Conservation (phyloP, 2,797 vertebrate species). For the Notamacropus eugenii region DNA sequence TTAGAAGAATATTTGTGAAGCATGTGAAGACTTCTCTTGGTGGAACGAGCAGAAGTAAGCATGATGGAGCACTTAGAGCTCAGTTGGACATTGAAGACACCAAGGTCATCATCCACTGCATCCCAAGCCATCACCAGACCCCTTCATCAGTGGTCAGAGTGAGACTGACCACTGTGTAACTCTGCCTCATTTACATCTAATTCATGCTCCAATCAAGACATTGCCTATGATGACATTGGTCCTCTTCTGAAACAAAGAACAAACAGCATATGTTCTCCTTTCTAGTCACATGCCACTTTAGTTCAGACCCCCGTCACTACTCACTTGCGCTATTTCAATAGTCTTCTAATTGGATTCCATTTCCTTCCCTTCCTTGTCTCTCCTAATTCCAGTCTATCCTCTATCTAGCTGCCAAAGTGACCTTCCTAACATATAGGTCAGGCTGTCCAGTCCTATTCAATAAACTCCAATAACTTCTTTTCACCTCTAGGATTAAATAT, state of each 20-base stretch:
- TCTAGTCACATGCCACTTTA: not conserved
- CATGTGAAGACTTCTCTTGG: not conserved
- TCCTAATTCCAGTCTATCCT: not conserved
- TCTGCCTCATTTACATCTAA: not conserved
- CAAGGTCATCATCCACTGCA: not conserved
- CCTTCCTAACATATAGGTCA: too few relatives aligned
- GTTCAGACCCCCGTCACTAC: not conserved
- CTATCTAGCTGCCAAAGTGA: too few relatives aligned
- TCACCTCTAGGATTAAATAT: too few relatives aligned
- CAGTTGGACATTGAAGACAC: not conserved
- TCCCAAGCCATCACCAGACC: too few relatives aligned
- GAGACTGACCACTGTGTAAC: not conserved
- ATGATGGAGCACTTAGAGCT: not conserved
- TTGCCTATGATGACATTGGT: too few relatives aligned
- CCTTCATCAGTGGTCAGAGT: not conserved
- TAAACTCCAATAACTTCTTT: too few relatives aligned
- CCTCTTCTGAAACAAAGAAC: too few relatives aligned
- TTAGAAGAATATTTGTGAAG: not conserved
- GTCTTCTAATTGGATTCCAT: not conserved
- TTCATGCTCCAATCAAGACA: not conserved
- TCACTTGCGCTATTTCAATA: not conserved
- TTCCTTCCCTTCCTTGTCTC: not conserved
- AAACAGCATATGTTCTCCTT: too few relatives aligned
- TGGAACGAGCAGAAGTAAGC: not conserved
- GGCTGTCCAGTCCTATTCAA: too few relatives aligned